Conservation (phyloP, 2,888 invertebrate genomes). For the Mayetiola destructor region DNA sequence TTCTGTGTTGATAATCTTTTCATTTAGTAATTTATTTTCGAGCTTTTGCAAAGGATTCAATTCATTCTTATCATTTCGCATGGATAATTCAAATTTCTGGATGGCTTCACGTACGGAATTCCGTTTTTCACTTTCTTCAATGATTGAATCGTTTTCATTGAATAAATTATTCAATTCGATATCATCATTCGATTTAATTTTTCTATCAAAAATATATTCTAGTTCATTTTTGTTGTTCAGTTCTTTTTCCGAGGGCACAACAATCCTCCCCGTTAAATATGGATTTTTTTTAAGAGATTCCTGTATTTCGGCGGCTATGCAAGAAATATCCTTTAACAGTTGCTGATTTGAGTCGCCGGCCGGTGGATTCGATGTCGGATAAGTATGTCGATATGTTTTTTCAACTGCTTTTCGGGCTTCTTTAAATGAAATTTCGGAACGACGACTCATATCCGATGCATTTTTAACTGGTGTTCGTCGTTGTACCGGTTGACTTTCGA, state of each 20-base stretch:
- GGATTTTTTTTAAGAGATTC: slow-evolving; percentile 3
- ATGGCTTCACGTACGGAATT: slow-evolving; percentile 19
- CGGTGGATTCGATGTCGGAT: neutral
- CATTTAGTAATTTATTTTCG: slow-evolving; percentile 7
- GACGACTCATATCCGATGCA: neutral
- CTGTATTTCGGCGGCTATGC: slow-evolving; percentile 13
- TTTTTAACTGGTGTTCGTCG: neutral
- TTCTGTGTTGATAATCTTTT: slow-evolving; percentile 1
- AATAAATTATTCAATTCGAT: neutral
- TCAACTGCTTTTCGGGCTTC: neutral
- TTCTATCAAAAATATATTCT: neutral
- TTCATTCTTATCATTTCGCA: slow-evolving; percentile 1
- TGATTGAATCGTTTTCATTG: neutral
- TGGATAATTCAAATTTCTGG: slow-evolving; percentile 17
- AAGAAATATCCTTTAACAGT: neutral
- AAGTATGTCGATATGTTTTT: neutral
- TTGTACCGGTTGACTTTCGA: slow-evolving; percentile 6
- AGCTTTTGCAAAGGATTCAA: neutral
- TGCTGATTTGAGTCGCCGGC: neutral
- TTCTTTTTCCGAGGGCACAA: neutral
- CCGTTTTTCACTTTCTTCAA: neutral
- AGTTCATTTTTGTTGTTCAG: slow-evolving; percentile 16
- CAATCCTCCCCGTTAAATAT: neutral
- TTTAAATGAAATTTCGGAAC: neutral
- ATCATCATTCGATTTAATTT: neutral